These are phyloP conservation scores for Hippoglossus stenolepis DNA, from an alignment of 2,113 vertebrate species.

Conservation along the genomic window DNA sequence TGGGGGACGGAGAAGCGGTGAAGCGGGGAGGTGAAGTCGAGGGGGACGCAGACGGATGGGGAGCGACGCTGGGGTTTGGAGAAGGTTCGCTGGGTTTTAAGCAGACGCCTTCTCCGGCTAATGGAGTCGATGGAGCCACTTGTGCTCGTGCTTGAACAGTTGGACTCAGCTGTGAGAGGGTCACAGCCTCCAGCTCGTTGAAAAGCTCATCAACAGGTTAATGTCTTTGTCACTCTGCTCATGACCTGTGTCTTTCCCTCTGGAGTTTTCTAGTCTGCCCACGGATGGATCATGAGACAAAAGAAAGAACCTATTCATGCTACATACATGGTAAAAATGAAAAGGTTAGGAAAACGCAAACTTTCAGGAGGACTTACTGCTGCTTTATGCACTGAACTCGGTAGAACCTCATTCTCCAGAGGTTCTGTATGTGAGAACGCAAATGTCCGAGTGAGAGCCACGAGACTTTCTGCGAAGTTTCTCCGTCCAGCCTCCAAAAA, in stretches of 20 bases:
- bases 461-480: too few species aligned
- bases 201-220: neutral
- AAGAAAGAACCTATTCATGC: too few species aligned
- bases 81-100: constrained; percentile 19
- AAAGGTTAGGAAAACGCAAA: too few species aligned
- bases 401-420: too few species aligned
- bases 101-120: constrained; percentile 5
- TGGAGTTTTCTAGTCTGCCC: neutral
- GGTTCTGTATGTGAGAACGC: too few species aligned
- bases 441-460: too few species aligned
- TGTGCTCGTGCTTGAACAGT: constrained; percentile 1
- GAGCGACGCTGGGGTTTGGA: constrained; percentile 7
- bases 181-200: neutral
- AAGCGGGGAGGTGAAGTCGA: constrained; percentile 41
- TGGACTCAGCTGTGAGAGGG: constrained; percentile 1
- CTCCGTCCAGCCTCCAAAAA: too few species aligned
- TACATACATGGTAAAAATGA: too few species aligned
- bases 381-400: too few species aligned
- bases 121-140: neutral
- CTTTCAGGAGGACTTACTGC: too few species aligned
- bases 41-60: constrained; percentile 27
- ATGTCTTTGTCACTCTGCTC: neutral
- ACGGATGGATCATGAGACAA: neutral
- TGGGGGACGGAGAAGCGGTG: constrained; percentile 29
- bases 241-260: neutral